Evolutionary conservation across 2,113 vertebrate species (phyloP), one percentile per base, ranked within the genome.

Genomic region (Muscicapa adusta): DNA sequence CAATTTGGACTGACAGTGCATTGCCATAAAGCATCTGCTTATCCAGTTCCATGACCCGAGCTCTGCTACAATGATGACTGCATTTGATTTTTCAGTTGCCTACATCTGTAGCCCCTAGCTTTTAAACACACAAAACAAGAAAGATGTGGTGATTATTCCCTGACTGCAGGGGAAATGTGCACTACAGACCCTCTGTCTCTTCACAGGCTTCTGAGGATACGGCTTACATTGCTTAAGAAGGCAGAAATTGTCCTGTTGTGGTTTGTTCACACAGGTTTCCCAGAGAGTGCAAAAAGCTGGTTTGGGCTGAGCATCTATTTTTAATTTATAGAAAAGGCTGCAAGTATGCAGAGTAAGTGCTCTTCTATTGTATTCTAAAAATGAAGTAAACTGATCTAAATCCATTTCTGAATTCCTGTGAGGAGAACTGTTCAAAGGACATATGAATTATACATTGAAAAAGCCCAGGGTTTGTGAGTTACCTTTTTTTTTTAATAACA

Each of bases 391-490:
- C 68, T 67, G 53, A 88, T 94, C 88, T 90, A 90, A 97, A 94
- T 81, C 90, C 93, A 94, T 88, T 88, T 96, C 88, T 90, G 45
- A 86, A 90, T 76, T 96, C 88, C 94, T 93, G 53, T 48, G 72
- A 93, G 88, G 74, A 88, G 67, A 28, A 75, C 81, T 88, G 58
- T 89, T 95, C 84, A 94, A 89, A 89, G 85, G 75, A 91, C 53
- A 22, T 74, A 96, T 93, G 65, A 97, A 96, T 96, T 96, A 96
- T 94, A 93, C 76, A 95, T 86, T 81, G 82, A 95, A 93, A 91
- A 94, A 86, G 61, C 90, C 67, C 61, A 53, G 36, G 22, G 63
- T 91, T 91, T 88, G 43, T 92, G 89, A 97, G 89, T 91, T 81
- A 75, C 1, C n/a, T 67, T 79, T 57, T 82, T 74, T 50, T 45